Percentiles rank a stretch among this genome's conserved stretches.
These are phyloP conservation scores for Bujurquina vittata DNA, from an alignment of 2,113 vertebrate genomes.

Conservation along the genomic window DNA sequence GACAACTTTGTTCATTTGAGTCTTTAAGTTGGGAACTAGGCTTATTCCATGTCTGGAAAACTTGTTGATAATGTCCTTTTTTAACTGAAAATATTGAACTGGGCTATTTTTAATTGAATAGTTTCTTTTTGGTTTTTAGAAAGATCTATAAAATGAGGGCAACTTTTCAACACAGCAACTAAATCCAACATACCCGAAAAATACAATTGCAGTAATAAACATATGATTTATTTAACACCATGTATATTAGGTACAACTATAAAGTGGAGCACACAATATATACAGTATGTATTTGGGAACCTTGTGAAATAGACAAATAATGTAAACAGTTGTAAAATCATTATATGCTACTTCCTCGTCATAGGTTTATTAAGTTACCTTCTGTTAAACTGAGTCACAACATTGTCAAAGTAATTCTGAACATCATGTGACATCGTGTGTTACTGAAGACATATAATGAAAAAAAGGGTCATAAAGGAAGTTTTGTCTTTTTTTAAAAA, in stretches of 20 bases:
- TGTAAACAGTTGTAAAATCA: not conserved
- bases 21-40: not conserved
- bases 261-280: not conserved
- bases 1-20: not conserved
- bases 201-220: not conserved
- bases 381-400: too few relatives aligned
- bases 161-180: not conserved
- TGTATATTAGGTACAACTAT: not conserved
- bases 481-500: too few relatives aligned
- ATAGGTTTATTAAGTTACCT: too few relatives aligned
- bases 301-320: not conserved
- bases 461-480: too few relatives aligned
- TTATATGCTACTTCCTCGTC: not conserved
- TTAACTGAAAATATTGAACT: not conserved
- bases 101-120: not conserved
- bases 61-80: not conserved
- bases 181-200: not conserved
- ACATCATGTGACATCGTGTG: too few relatives aligned
- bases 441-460: too few relatives aligned
- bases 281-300: not conserved
- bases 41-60: not conserved
- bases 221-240: not conserved
- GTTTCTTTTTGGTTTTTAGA: not conserved
- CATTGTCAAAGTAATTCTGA: too few relatives aligned
- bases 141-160: not conserved